Conservation (phyloP, 1,140 invertebrate species). For the Condylostylus longicornis region DNA sequence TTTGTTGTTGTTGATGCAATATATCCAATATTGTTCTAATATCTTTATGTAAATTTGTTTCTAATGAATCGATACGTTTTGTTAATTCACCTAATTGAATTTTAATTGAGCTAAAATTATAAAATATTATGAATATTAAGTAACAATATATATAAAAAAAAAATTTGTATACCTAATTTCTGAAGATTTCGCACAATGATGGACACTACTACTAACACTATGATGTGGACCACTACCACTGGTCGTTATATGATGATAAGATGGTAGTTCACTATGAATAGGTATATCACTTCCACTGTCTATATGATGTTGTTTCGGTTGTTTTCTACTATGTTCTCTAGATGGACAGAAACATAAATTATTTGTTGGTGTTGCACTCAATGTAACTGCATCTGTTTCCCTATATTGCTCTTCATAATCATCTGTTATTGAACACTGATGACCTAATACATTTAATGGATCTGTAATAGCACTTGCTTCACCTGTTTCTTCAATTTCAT, state of each 20-base stretch:
- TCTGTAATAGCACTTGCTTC: no score
- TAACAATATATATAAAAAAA: background rate
- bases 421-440: no score
- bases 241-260: background rate
- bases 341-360: slow-evolving; percentile 3
- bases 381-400: slow-evolving; percentile 4
- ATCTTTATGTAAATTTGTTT: slow-evolving; percentile 7
- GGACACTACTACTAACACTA: no score
- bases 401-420: background rate
- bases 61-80: slow-evolving; percentile 6
- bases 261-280: background rate
- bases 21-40: slow-evolving; percentile 8
- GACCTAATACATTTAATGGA: no score
- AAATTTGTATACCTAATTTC: background rate
- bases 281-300: background rate
- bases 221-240: background rate
- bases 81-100: slow-evolving; percentile 6
- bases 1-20: slow-evolving; percentile 6
- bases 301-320: background rate
- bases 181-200: background rate
- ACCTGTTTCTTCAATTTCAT: background rate
- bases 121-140: background rate
- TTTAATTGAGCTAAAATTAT: slow-evolving; percentile 3
- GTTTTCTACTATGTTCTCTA: background rate
- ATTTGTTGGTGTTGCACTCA: slow-evolving; percentile 4